phyloP scores from a whole-genome alignment of 2,113 vertebrate genomes.

The Heptranchias perlo region DNA sequence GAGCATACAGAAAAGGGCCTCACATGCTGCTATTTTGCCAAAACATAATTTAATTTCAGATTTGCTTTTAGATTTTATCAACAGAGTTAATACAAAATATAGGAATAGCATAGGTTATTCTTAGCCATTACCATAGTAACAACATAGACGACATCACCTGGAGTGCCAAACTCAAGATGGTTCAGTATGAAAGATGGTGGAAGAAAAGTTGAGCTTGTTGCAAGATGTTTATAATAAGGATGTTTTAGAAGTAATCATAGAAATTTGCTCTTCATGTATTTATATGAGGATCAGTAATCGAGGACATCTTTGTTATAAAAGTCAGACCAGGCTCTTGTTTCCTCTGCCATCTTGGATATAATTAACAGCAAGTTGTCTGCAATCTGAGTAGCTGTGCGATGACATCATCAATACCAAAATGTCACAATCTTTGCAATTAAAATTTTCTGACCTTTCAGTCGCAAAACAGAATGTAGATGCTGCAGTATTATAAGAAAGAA shows the following conservation, averaged over 20 bases:
- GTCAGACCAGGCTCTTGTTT: not conserved
- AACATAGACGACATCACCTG: not conserved
- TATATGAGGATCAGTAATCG: not conserved
- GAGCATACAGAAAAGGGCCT: not conserved
- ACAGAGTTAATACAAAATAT: not conserved
- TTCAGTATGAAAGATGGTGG: not conserved
- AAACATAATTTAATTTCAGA: not conserved
- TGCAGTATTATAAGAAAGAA: not conserved
- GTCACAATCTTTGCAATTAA: not conserved
- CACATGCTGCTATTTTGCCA: not conserved
- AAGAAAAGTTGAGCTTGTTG: not conserved
- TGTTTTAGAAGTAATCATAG: not conserved
- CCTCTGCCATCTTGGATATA: not conserved
- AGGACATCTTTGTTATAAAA: not conserved
- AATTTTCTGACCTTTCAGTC: not conserved
- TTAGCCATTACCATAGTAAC: not conserved
- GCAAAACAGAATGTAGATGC: not conserved
- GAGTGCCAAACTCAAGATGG: not conserved
- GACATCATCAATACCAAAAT: not conserved
- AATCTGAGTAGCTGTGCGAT: not conserved
- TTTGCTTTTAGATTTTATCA: not conserved
- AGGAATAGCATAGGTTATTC: not conserved
- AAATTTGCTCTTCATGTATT: not conserved
- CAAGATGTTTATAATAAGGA: not conserved
- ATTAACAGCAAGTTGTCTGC: not conserved